Percentiles rank a stretch among this genome's conserved stretches.
These are phyloP conservation scores for Campylorhamphus procurvoides DNA, from an alignment of 2,113 vertebrate species.

Conservation along the genomic window DNA sequence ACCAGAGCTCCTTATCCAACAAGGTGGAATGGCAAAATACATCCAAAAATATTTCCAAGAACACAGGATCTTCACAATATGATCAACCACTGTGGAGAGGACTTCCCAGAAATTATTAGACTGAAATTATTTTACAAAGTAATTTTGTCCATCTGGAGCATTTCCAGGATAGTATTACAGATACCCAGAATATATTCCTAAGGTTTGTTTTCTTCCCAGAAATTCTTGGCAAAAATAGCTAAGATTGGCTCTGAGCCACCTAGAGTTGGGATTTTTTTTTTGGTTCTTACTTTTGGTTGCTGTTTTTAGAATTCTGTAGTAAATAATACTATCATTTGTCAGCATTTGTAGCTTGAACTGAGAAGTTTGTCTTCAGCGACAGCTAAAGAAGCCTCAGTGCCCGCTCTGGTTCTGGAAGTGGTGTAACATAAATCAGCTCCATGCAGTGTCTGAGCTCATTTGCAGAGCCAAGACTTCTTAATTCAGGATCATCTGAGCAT, in stretches of 20 bases:
- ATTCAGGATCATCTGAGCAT: background rate
- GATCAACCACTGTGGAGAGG: fast-evolving
- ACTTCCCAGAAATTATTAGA: background rate
- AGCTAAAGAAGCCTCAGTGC: background rate
- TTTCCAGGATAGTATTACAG: background rate
- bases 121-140: background rate
- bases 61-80: background rate
- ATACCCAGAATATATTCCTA: background rate
- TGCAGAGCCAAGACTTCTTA: background rate
- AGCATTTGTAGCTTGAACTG: background rate
- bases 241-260: background rate
- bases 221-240: slow-evolving; percentile 24
- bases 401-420: fast-evolving
- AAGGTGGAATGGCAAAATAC: background rate
- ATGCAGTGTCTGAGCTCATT: background rate
- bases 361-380: background rate
- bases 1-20: background rate
- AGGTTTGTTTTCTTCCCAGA: background rate
- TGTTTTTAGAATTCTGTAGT: background rate
- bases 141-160: background rate
- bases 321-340: slow-evolving; percentile 2
- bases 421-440: background rate
- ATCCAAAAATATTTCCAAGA: background rate
- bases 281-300: background rate
- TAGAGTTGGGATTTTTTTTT: background rate